These are phyloP conservation scores for Rhopalosiphum maidis DNA, from an alignment of 1,140 invertebrate species.

Conservation along the genomic window DNA sequence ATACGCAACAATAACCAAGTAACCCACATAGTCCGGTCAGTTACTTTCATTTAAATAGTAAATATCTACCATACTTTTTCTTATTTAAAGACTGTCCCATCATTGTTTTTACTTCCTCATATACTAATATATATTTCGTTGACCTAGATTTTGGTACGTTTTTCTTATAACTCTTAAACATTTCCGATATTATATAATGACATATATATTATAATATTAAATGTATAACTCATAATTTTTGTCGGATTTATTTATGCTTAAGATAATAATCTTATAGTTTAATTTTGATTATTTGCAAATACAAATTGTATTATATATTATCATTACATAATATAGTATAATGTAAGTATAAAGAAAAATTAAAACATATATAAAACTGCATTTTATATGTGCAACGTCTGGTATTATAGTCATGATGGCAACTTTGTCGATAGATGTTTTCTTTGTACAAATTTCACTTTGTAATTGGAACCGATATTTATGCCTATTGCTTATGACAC, in stretches of 20 bases:
- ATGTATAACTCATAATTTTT: not conserved
- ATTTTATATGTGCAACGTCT: not conserved
- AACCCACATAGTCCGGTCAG: slow-evolving; percentile 50
- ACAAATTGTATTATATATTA: not conserved
- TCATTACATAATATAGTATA: not conserved
- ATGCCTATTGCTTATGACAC: slow-evolving; percentile 44
- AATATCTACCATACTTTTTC: slow-evolving; percentile 3
- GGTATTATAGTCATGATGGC: not conserved
- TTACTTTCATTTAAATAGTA: slow-evolving; percentile 56
- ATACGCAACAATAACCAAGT: slow-evolving; percentile 54
- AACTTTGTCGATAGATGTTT: not conserved
- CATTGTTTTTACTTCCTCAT: slow-evolving; percentile 39
- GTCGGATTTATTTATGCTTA: not conserved
- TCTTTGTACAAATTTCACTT: slow-evolving; percentile 52
- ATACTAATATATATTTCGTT: not conserved
- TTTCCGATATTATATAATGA: not conserved
- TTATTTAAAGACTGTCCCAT: not conserved
- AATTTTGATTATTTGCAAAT: not conserved
- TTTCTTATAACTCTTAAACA: not conserved
- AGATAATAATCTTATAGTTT: not conserved
- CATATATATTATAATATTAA: not conserved
- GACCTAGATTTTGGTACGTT: not conserved
- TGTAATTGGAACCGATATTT: slow-evolving; percentile 52
- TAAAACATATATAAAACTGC: not conserved
- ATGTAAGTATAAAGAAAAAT: not conserved